Base-by-base conservation (phyloP, 2,113 vertebrate species). In the Paramisgurnus dabryanus region DNA sequence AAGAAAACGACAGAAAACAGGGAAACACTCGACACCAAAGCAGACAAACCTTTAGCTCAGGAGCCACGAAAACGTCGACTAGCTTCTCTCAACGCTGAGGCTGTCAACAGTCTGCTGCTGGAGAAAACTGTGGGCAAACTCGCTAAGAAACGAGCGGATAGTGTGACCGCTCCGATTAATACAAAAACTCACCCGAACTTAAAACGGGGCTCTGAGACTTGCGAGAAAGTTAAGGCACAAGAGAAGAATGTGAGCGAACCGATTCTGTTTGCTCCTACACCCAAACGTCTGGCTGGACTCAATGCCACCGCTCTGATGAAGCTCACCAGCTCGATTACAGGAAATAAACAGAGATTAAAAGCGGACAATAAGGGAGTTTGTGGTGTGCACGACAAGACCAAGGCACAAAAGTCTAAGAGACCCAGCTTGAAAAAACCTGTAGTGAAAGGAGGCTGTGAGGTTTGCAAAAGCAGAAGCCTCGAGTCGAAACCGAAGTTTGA, bases 31-130 rank as follows among this genome's bases (percentile, higher is more conserved):
- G 84, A 88, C 80, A 85, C 65, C 1, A 91, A 88, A 57, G 18
- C 85, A 1, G 91, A 69, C 63, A n/a, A 53, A 67, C 45, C 13
- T 50, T 0, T 76, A 76, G 53, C 82, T 76, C 8, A 68, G 43
- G 94, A 96, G 85, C 96, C 96, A 40, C 93, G 97, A 55, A 98
- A 97, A 68, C 94, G 97, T 12, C 90, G 97, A 2, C 86, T 99
- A 74, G 97, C 97, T n/a, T 98, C 97, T 10, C 94, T 98, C 27
- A 99, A 99, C 0, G 97, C 97, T 0, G 97, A 99, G 88, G 97
- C 96, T 0, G 95, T 99, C 10, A 98, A 98, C 89, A 97, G 95
- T 75, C 88, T 98, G 34, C 92, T 99, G 17, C 93, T 99, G 0
- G 96, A 97, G 73, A 93, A 95, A 70, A 89, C 87, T 0, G 80